Percentiles rank a stretch among this genome's conserved stretches.
Evolutionary conservation across 2,113 vertebrate genomes (phyloP).

Genomic region (Chloroceryle aenea): DNA sequence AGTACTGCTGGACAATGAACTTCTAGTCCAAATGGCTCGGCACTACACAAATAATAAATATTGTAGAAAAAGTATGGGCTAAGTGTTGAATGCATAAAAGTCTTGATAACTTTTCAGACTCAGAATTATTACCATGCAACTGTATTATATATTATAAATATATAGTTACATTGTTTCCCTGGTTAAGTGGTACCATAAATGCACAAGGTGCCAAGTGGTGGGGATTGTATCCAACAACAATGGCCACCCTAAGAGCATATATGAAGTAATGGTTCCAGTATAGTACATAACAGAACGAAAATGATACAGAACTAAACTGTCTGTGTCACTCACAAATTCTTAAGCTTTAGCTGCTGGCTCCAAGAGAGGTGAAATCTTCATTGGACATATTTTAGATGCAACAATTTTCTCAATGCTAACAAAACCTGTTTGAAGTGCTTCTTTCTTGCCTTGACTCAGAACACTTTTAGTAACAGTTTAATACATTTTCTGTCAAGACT

Average conservation of each 20-base stretch:
- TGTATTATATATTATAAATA: not conserved
- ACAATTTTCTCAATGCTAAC: not conserved
- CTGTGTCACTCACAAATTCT: not conserved
- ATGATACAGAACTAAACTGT: rapidly evolving
- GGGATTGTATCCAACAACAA: not conserved
- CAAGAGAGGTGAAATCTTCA: not conserved
- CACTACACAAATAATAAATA: not conserved
- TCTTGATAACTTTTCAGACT: not conserved
- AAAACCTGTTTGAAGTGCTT: not conserved
- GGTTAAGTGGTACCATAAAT: not conserved
- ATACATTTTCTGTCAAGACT: not conserved
- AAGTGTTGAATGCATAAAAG: not conserved
- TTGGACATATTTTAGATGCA: not conserved
- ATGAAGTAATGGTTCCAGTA: not conserved
- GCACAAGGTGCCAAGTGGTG: not conserved
- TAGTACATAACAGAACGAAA: not conserved
- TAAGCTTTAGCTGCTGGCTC: not conserved
- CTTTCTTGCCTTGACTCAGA: not conserved
- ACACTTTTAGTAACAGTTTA: not conserved
- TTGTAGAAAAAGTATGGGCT: not conserved
- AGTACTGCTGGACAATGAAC: not conserved
- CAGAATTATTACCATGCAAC: not conserved
- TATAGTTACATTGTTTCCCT: not conserved
- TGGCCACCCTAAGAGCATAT: rapidly evolving
- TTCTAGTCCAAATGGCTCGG: not conserved